Base-by-base conservation (phyloP, 2,113 vertebrate species). In the Sciurus niger region DNA sequence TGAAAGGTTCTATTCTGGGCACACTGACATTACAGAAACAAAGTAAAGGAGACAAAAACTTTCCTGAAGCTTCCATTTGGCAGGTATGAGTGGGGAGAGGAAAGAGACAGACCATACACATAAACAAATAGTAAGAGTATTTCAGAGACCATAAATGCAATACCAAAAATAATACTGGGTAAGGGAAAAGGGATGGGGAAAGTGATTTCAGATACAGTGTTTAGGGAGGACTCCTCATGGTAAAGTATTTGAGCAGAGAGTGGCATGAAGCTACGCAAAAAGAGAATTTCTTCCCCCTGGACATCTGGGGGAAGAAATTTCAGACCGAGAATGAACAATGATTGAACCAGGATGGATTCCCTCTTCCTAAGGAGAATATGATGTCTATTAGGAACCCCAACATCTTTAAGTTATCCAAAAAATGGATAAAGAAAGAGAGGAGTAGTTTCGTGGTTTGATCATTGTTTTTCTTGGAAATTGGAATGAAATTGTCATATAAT, bases 391-490 rank as follows among this genome's bases (percentile, higher is more conserved):
- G 24, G 10, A 16, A 37, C 77, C 18, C 51, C 0, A 32, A 48
- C n/a, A 12, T 73, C 74, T 90, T 32, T 2, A 60, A 74, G 48
- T 48, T 67, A 73, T 74, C 6, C 11, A 28, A 43, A 89, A 95
- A 55, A 79, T 43, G 13, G 1, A 65, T 43, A 37, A 51, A 72
- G 51, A 90, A 40, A 30, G 10, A 22, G 17, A 92, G 30, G 30
- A 83, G 2, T 34, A 63, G 17, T 6, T 48, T 92, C 72, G 7
- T 76, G 58, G 6, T 68, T 34, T 77, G 4, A 73, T 46, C 0
- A n/a, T 37, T 30, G 77, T 82, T 89, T 95, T 91, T 84, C 53
- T 91, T 89, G 7, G 9, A 89, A 65, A 87, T 37, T 53, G 32
- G 5, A 80, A 65, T 84, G 18, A 74, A 79, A 65, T 70, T 74